Percentiles rank a stretch among this genome's conserved stretches.
Conservation (phyloP, 2,113 vertebrate species). For the Labeo rohita region DNA sequence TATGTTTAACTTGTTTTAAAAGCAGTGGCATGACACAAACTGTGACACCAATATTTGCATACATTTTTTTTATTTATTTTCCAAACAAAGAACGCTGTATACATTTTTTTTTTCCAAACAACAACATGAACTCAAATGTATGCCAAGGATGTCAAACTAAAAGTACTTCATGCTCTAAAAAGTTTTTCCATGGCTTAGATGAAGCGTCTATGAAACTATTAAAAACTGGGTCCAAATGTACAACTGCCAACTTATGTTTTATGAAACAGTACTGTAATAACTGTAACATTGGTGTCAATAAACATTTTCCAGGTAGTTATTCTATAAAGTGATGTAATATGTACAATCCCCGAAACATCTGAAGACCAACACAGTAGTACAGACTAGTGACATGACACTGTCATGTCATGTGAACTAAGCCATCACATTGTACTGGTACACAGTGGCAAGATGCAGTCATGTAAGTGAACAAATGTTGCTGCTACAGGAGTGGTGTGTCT, state of each 20-base stretch:
- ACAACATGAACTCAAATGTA: slow-evolving; percentile 57
- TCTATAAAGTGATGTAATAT: slow-evolving; percentile 45
- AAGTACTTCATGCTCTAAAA: slow-evolving; percentile 62
- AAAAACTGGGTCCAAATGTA: slow-evolving; percentile 49
- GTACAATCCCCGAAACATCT: slow-evolving; percentile 45
- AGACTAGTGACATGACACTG: slow-evolving; percentile 5
- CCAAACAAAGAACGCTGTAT: slow-evolving; percentile 56
- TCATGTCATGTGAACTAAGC: slow-evolving; percentile 25
- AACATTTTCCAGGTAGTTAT: slow-evolving; percentile 44
- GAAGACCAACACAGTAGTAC: slow-evolving; percentile 34
- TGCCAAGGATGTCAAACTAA: slow-evolving; percentile 58
- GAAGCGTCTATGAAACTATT: slow-evolving; percentile 47
- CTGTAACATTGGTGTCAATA: slow-evolving; percentile 2
- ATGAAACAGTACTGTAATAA: background rate
- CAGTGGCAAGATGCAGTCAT: slow-evolving; percentile 27
- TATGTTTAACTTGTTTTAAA: background rate
- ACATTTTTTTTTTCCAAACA: slow-evolving; percentile 52
- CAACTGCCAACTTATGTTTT: slow-evolving; percentile 34
- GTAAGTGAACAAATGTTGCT: slow-evolving; percentile 30
- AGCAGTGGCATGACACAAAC: background rate
- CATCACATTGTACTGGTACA: slow-evolving; percentile 41
- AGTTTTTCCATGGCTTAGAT: slow-evolving; percentile 36
- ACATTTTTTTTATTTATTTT: slow-evolving; percentile 54
- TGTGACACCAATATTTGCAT: slow-evolving; percentile 42
- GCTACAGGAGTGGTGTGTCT: slow-evolving; percentile 26